phyloP scores from a whole-genome alignment of 2,797 vertebrate species.

The Rousettus madagascariensis region DNA sequence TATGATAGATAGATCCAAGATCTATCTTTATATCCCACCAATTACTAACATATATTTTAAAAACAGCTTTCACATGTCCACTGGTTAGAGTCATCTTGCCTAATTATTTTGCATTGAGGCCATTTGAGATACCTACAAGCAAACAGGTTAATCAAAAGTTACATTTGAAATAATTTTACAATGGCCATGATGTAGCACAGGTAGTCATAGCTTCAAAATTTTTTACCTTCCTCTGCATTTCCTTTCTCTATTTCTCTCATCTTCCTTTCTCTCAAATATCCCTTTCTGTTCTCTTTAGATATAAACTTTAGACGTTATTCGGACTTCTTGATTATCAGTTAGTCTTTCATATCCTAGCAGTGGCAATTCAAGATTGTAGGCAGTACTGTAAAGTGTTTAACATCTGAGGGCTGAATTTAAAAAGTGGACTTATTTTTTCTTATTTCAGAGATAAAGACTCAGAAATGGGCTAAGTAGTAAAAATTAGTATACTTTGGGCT shows the following conservation, averaged over 20 bases:
- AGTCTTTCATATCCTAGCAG: background rate
- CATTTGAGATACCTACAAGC: background rate
- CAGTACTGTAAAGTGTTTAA: background rate
- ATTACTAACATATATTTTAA: background rate
- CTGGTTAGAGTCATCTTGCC: background rate
- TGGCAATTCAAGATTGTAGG: background rate
- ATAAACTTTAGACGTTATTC: background rate
- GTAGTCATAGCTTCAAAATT: background rate
- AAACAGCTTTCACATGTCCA: background rate
- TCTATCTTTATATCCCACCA: background rate
- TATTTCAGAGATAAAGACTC: background rate
- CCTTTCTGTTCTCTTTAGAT: background rate
- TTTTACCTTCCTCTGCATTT: background rate
- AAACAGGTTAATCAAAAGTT: background rate
- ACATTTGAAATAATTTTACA: background rate
- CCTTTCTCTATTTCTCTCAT: background rate
- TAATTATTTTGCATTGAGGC: background rate
- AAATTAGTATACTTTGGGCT: background rate
- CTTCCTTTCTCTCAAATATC: background rate
- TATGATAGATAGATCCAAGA: background rate
- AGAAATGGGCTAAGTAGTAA: background rate
- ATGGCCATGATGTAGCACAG: background rate
- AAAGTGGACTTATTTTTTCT: background rate
- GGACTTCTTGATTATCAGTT: background rate
- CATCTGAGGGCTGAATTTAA: slow-evolving; percentile 7